Evolutionary conservation across 2,888 invertebrate species (phyloP).

Genomic region (Drosophila nigritarsus): DNA sequence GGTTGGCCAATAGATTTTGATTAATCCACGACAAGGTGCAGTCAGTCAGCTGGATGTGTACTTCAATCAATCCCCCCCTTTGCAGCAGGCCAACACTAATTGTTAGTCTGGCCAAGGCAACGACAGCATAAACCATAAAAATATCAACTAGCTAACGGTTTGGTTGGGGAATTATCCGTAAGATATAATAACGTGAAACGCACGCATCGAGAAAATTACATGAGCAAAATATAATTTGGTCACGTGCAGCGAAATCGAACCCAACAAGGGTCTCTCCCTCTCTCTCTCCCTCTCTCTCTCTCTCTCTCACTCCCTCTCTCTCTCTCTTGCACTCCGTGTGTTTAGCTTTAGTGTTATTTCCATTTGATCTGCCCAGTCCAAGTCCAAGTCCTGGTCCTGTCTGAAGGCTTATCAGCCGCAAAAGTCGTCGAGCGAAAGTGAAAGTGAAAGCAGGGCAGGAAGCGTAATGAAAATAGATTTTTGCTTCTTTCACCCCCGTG

Average conservation of each 20-base stretch:
- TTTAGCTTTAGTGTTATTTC: constrained; percentile 57
- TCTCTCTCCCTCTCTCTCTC: not conserved
- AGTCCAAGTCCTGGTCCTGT: constrained; percentile 2
- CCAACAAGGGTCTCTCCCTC: not conserved
- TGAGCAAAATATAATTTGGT: constrained; percentile 63
- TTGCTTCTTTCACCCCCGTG: constrained; percentile 12
- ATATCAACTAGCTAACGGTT: constrained; percentile 39
- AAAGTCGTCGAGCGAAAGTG: constrained; percentile 35
- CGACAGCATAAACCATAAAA: constrained; percentile 52
- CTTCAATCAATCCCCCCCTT: not conserved
- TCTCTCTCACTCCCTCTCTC: not conserved
- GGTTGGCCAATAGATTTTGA: constrained; percentile 52
- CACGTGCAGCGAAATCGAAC: constrained; percentile 68
- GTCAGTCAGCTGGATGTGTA: not conserved
- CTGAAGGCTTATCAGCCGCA: constrained; percentile 72
- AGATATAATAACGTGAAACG: constrained; percentile 24
- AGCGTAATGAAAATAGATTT: constrained; percentile 74
- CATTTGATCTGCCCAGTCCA: constrained; percentile 50
- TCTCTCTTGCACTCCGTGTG: not conserved
- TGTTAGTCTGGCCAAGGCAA: constrained; percentile 54
- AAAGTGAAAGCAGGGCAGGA: constrained; percentile 27
- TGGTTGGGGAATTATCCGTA: constrained; percentile 3
- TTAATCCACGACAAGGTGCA: constrained; percentile 43
- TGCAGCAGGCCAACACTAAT: constrained; percentile 42
- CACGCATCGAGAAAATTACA: constrained; percentile 34